Conservation (phyloP, 1,140 invertebrate species). For the Aphelenchoides avenae region DNA sequence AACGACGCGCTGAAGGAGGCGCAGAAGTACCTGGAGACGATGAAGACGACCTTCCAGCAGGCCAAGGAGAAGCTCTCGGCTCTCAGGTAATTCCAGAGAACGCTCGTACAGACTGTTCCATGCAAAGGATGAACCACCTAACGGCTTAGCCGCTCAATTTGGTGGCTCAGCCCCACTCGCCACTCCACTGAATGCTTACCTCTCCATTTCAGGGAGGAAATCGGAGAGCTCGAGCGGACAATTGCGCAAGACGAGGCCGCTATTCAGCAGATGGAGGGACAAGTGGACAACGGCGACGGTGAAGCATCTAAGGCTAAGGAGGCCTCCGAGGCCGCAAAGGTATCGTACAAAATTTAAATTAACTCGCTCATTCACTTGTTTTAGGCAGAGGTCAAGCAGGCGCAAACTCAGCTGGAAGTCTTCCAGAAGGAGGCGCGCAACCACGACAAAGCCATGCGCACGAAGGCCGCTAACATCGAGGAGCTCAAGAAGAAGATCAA, state of each 20-base stretch:
- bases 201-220: slow-evolving; percentile 24
- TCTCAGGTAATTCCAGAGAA: not conserved
- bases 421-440: slow-evolving; percentile 23
- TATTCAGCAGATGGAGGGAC: not conserved
- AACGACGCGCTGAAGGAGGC: slow-evolving; percentile 42
- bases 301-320: not conserved
- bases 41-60: slow-evolving; percentile 32
- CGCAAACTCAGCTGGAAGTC: slow-evolving; percentile 15
- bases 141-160: no score
- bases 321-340: slow-evolving; percentile 10
- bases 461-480: slow-evolving; percentile 21
- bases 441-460: slow-evolving; percentile 17
- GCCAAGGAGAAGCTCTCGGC: slow-evolving; percentile 26
- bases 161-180: no score
- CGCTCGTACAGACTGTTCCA: no score
- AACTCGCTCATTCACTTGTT: slow-evolving; percentile 6
- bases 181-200: slow-evolving; percentile 1
- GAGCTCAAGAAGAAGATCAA: slow-evolving; percentile 28
- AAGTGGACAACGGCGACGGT: slow-evolving; percentile 1
- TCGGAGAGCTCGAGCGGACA: slow-evolving; percentile 15
- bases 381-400: slow-evolving; percentile 13
- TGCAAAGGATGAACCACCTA: no score
- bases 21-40: slow-evolving; percentile 34
- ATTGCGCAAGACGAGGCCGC: slow-evolving; percentile 20
- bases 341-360: not conserved